Conservation (phyloP, 2,797 vertebrate genomes). For the Galaxias olidus region DNA sequence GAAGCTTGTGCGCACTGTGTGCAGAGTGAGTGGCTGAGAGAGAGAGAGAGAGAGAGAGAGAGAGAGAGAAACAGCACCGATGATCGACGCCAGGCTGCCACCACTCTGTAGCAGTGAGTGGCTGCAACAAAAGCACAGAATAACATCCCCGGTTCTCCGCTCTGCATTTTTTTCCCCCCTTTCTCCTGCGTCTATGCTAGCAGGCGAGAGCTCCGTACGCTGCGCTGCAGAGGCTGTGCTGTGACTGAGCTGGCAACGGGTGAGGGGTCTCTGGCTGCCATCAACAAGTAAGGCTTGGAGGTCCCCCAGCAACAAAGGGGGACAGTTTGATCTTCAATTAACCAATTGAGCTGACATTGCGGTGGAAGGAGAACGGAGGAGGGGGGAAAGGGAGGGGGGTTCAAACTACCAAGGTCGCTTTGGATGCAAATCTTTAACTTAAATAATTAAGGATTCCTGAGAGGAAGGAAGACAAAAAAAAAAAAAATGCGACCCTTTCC, state of each 20-base stretch:
- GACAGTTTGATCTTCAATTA: conserved; percentile 82
- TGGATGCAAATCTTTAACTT: conserved; percentile 79
- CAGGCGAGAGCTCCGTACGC: conserved; percentile 91
- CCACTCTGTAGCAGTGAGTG: conserved; percentile 97
- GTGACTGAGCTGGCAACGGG: conserved; percentile 84
- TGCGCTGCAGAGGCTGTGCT: conserved; percentile 88
- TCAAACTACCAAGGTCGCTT: conserved; percentile 64
- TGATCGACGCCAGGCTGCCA: conserved; percentile 97
- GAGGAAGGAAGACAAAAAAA: conserved; percentile 47
- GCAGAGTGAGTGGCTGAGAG: conserved; percentile 69
- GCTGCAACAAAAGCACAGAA: conserved; percentile 95
- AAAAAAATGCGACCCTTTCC: conserved; percentile 39
- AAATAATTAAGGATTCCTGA: conserved; percentile 67
- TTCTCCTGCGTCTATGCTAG: conserved; percentile 86
- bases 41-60: conserved; percentile 68
- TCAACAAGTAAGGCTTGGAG: conserved; percentile 95
- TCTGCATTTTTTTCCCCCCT: conserved; percentile 72
- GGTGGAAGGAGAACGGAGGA: conserved; percentile 58
- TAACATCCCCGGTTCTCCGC: conserved; percentile 75
- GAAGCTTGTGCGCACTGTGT: conserved; percentile 71
- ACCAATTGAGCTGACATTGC: conserved; percentile 77
- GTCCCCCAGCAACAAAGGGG: conserved; percentile 78
- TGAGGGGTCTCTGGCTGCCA: conserved; percentile 80
- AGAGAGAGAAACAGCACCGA: conserved; percentile 95
- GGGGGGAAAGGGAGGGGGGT: conserved; percentile 26